Evolutionary conservation across 2,113 vertebrate species (phyloP).

Genomic region (Rousettus leschenaultii): DNA sequence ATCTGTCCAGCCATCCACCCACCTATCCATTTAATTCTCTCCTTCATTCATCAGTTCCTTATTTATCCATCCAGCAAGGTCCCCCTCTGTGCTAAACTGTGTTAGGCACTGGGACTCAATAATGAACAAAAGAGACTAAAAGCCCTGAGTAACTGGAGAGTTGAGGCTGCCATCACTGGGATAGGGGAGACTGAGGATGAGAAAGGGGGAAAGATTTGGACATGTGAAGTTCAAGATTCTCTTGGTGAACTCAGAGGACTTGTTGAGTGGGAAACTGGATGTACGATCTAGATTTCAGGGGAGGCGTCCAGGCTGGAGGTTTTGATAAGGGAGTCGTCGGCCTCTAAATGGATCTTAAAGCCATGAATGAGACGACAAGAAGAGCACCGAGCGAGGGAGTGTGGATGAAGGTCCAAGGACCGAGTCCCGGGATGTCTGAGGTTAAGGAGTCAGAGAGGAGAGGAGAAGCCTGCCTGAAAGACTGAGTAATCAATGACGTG

Average conservation of each 20-base stretch:
- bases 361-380: accelerated
- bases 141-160: background rate
- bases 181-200: background rate
- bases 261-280: background rate
- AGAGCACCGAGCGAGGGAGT: accelerated
- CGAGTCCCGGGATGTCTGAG: background rate
- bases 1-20: background rate
- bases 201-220: background rate
- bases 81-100: background rate
- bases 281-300: background rate
- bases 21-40: background rate
- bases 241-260: background rate
- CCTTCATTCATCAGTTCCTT: background rate
- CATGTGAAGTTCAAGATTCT: background rate
- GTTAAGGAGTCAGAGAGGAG: background rate
- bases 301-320: background rate
- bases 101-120: background rate
- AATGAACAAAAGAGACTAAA: background rate
- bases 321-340: background rate
- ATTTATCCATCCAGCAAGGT: background rate
- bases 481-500: background rate
- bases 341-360: background rate
- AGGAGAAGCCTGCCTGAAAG: background rate
- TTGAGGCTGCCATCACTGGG: background rate
- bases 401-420: background rate